Conservation (phyloP, 2,888 invertebrate species). For the Pharmacophagus antenor region DNA sequence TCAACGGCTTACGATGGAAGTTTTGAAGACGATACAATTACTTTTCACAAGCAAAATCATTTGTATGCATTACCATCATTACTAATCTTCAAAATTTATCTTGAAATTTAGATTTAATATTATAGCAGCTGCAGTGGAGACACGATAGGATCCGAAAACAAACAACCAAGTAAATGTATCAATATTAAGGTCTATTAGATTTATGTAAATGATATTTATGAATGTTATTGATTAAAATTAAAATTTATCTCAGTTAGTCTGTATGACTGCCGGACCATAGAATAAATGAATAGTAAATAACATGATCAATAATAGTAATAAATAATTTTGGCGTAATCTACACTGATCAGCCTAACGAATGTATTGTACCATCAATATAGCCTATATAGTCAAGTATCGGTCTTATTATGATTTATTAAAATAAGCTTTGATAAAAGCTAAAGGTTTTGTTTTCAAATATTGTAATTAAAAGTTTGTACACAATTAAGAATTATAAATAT, state of each 20-base stretch:
- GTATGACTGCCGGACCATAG: slow-evolving; percentile 8
- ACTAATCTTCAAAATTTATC: no score
- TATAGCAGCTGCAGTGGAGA: neutral
- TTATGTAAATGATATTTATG: slow-evolving; percentile 18
- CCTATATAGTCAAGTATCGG: neutral
- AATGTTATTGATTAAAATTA: slow-evolving; percentile 22
- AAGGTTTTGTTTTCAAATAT: neutral
- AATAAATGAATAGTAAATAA: slow-evolving; percentile 19
- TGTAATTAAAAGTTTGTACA: neutral
- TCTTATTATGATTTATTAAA: no score
- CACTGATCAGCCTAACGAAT: neutral
- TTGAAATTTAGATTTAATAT: no score
- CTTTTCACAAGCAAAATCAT: no score
- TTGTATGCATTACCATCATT: no score
- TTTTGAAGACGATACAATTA: no score
- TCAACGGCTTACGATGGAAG: no score
- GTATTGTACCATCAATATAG: neutral
- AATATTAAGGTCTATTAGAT: slow-evolving; percentile 11
- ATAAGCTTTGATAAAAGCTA: neutral
- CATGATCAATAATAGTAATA: slow-evolving; percentile 16
- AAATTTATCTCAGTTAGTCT: slow-evolving; percentile 20
- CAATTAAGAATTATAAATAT: no score
- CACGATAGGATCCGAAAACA: slow-evolving; percentile 5
- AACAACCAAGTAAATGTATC: slow-evolving; percentile 19
- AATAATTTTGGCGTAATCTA: slow-evolving; percentile 20